phyloP scores from a whole-genome alignment of 2,888 invertebrate genomes.

The Eueremaeus valkanovi region DNA sequence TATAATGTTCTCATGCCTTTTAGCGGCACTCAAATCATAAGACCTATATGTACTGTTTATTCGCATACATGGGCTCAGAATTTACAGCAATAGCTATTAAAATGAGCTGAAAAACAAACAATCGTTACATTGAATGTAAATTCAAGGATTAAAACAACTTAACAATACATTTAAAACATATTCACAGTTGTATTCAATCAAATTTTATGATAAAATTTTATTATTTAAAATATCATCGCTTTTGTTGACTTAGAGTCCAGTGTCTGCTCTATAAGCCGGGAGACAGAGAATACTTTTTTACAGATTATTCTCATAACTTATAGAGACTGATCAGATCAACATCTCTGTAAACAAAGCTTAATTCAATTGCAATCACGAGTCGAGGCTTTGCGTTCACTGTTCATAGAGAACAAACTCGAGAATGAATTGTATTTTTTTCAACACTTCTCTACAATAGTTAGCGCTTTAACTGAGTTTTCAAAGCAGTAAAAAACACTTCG shows the following conservation, averaged over 20 bases:
- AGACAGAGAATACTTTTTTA: neutral
- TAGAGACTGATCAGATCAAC: neutral
- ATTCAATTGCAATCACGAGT: slow-evolving; percentile 29
- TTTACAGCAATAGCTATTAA: slow-evolving; percentile 8
- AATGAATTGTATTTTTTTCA: slow-evolving; percentile 24
- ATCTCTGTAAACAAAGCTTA: slow-evolving; percentile 34
- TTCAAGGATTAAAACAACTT: slow-evolving; percentile 19
- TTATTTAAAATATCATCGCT: neutral
- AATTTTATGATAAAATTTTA: no score
- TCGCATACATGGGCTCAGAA: neutral
- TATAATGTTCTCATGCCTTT: slow-evolving; percentile 1
- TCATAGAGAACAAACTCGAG: neutral
- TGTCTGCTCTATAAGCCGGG: neutral
- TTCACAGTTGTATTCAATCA: neutral
- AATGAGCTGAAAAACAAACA: slow-evolving; percentile 12
- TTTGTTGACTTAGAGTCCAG: neutral
- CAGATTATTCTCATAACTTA: slow-evolving; percentile 6
- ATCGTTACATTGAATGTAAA: slow-evolving; percentile 28
- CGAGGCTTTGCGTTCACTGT: neutral
- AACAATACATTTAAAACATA: neutral
- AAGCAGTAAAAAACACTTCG: neutral
- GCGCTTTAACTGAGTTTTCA: neutral
- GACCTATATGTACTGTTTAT: no score
- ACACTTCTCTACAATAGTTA: neutral
- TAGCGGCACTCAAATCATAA: neutral